These are phyloP conservation scores for Theonella swinhoei DNA, from an alignment of 37 sponge, comb jelly and placozoan species.

Conservation along the genomic window DNA sequence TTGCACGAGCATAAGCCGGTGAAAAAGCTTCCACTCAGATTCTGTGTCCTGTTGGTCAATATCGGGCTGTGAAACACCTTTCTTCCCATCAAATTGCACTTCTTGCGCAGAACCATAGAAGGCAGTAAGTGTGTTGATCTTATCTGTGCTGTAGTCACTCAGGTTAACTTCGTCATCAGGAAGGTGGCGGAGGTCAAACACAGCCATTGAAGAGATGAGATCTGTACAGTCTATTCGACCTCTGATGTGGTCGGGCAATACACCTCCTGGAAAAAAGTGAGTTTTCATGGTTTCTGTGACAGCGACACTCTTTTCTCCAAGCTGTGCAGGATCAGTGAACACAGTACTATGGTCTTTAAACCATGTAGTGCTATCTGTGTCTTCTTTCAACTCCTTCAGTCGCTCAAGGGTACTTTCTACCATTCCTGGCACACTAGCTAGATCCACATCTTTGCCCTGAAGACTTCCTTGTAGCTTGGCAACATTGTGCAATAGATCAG, in stretches of 20 bases:
- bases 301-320: conserved; percentile 4
- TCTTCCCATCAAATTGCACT: conserved; percentile 1
- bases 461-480: not conserved
- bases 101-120: conserved; percentile 40
- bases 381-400: conserved; percentile 24
- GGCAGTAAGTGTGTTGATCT: conserved; percentile 10
- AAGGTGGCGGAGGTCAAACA: conserved; percentile 53
- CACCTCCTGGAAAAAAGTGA: too few species aligned
- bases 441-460: not conserved
- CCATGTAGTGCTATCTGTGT: conserved; percentile 17
- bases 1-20: conserved; percentile 2
- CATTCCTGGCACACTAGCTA: not conserved
- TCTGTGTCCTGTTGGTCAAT: conserved; percentile 23
- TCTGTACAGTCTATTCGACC: not conserved
- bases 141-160: conserved; percentile 10
- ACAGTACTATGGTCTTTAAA: conserved; percentile 24
- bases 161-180: conserved; percentile 11
- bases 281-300: conserved; percentile 26
- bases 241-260: not conserved
- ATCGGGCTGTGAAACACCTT: conserved; percentile 25
- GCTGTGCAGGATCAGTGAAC: conserved; percentile 27
- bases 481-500: not conserved
- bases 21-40: conserved; percentile 37
- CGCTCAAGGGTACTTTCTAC: not conserved
- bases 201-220: conserved; percentile 43